A percentile compares a stretch with the other conserved stretches of the same genome.
phyloP scores from a whole-genome alignment of 2,888 invertebrate species.

The Dastarcus helophoroides region DNA sequence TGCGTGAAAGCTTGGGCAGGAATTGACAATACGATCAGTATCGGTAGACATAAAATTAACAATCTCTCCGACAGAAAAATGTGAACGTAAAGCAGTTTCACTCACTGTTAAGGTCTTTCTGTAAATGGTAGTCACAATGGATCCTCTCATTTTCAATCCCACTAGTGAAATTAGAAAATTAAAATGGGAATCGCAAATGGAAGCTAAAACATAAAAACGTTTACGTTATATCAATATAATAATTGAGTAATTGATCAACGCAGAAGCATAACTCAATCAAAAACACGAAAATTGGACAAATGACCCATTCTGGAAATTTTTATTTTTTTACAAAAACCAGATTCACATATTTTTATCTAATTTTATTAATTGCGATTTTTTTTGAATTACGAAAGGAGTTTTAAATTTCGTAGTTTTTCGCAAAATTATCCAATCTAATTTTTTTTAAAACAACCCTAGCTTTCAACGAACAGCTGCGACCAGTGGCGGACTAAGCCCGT shows the following conservation, averaged over 20 bases:
- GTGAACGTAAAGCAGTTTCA: constrained; percentile 29
- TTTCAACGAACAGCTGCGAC: too few species aligned
- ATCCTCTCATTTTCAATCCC: constrained; percentile 76
- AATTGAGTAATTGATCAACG: too few species aligned
- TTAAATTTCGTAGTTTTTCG: too few species aligned
- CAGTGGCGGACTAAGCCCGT: too few species aligned
- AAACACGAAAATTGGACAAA: too few species aligned
- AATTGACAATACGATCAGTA: constrained; percentile 88
- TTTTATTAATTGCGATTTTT: too few species aligned
- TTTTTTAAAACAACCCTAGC: too few species aligned
- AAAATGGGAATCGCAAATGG: constrained; percentile 79
- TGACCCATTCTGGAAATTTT: too few species aligned
- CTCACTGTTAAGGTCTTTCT: constrained; percentile 49
- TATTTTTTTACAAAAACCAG: too few species aligned
- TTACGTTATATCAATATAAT: neutral
- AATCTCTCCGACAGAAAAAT: constrained; percentile 69
- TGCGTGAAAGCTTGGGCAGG: constrained; percentile 91
- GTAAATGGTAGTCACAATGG: constrained; percentile 74
- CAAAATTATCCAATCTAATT: too few species aligned
- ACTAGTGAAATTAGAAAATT: constrained; percentile 77
- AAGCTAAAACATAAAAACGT: constrained; percentile 39
- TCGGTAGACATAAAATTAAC: constrained; percentile 97
- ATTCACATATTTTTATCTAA: too few species aligned
- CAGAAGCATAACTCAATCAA: neutral
- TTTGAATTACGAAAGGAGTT: too few species aligned